A percentile compares a stretch with the other conserved stretches of the same genome.
Evolutionary conservation across 1,140 invertebrate species (phyloP).

Genomic region (Drosophila santomea): DNA sequence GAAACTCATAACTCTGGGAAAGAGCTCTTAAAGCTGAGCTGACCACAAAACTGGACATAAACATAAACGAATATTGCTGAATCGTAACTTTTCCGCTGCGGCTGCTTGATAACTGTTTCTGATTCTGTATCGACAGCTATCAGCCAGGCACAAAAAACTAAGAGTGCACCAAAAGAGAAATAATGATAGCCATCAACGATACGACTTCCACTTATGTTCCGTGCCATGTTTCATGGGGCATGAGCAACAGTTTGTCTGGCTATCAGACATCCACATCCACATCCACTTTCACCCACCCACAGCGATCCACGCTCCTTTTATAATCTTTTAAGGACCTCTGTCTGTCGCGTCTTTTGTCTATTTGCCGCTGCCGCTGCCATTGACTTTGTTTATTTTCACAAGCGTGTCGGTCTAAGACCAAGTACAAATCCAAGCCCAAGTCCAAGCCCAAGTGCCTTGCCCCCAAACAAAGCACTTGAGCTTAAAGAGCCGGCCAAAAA

Average conservation of each 20-base stretch:
- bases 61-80: constrained; percentile 47
- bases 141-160: constrained; percentile 7
- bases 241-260: constrained; percentile 51
- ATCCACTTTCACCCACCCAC: background rate
- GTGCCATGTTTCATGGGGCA: constrained; percentile 39
- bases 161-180: constrained; percentile 16
- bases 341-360: constrained; percentile 69
- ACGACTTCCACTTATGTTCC: constrained; percentile 42
- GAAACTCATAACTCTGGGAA: constrained; percentile 45
- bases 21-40: constrained; percentile 13
- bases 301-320: constrained; percentile 49
- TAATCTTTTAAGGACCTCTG: constrained; percentile 71
- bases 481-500: constrained; percentile 45
- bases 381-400: constrained; percentile 55
- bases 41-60: constrained; percentile 29
- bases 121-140: constrained; percentile 27
- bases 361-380: constrained; percentile 55
- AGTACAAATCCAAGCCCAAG: background rate
- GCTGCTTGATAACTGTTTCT: constrained; percentile 27
- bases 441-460: constrained; percentile 28
- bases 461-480: constrained; percentile 60
- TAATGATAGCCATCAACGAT: constrained; percentile 41
- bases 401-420: constrained; percentile 16
- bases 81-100: constrained; percentile 38
- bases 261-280: constrained; percentile 19